phyloP scores from a whole-genome alignment of 2,888 invertebrate genomes.

The Coelinius sp. region DNA sequence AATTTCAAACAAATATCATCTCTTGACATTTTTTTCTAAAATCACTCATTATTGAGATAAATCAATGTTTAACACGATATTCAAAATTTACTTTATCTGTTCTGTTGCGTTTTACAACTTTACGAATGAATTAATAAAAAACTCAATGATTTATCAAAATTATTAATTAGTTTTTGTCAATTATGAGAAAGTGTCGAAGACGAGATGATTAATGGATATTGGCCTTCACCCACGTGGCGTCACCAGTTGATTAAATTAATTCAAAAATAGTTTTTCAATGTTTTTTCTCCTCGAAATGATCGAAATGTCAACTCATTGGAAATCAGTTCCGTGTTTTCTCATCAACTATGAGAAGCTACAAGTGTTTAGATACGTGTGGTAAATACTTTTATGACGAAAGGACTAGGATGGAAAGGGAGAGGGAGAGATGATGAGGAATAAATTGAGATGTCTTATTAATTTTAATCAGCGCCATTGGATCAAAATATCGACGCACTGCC shows the following conservation, averaged over 20 bases:
- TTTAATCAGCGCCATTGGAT: conserved; percentile 42
- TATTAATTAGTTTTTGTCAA: neutral
- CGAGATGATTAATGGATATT: neutral
- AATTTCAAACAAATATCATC: too few species aligned
- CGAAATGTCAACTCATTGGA: conserved; percentile 25
- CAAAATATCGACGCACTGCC: conserved; percentile 41
- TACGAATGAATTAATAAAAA: too few species aligned
- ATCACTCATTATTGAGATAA: too few species aligned
- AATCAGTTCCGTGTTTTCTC: conserved; percentile 14
- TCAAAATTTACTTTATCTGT: too few species aligned
- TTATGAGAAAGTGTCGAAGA: neutral
- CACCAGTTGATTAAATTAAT: neutral
- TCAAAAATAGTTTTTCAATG: neutral
- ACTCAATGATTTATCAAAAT: neutral
- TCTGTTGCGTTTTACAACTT: too few species aligned
- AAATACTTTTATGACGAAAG: conserved; percentile 34
- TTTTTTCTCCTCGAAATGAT: conserved; percentile 8
- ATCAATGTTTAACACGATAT: too few species aligned
- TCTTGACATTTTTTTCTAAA: too few species aligned
- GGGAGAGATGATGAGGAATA: neutral
- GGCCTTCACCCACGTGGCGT: neutral
- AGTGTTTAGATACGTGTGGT: conserved; percentile 29
- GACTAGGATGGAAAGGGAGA: neutral
- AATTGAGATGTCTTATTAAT: conserved; percentile 38
- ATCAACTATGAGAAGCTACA: conserved; percentile 34